These are phyloP conservation scores for Chaetodon trifasciatus DNA, from an alignment of 2,797 vertebrate genomes.

Conservation along the genomic window DNA sequence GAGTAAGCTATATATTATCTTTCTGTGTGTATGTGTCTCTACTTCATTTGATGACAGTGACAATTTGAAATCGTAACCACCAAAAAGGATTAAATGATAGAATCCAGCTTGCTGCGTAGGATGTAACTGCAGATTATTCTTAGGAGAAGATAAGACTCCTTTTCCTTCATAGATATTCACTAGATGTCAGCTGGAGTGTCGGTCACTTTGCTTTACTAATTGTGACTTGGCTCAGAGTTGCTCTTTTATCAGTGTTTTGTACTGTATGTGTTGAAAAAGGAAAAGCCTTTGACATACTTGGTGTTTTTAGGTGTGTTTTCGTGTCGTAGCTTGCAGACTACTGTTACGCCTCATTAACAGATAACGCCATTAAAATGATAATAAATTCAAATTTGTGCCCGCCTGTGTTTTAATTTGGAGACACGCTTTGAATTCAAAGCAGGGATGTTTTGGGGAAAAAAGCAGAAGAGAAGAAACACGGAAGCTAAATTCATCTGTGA, in stretches of 20 bases:
- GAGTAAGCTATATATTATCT: conserved; percentile 81
- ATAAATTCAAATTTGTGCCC: conserved; percentile 26
- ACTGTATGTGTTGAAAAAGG: conserved; percentile 50
- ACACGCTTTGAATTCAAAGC: not conserved
- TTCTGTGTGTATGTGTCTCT: conserved; percentile 66
- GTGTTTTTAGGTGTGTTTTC: conserved; percentile 59
- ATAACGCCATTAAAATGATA: conserved; percentile 72
- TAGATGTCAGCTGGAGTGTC: conserved; percentile 43
- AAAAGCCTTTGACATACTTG: conserved; percentile 50
- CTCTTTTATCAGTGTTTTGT: conserved; percentile 70
- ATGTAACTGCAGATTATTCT: conserved; percentile 49
- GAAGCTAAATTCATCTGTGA: not conserved
- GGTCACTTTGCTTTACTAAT: conserved; percentile 64
- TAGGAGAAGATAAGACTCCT: conserved; percentile 40
- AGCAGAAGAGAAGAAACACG: not conserved
- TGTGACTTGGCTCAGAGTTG: conserved; percentile 55
- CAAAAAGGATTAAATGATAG: conserved; percentile 60
- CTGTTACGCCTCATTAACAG: conserved; percentile 61
- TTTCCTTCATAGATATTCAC: conserved; percentile 31
- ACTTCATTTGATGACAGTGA: conserved; percentile 60
- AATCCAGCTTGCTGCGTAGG: conserved; percentile 58
- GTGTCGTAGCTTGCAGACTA: conserved; percentile 64
- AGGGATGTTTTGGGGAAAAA: not conserved
- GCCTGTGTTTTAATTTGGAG: conserved; percentile 25
- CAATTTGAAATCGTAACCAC: conserved; percentile 63